Evolutionary conservation across 2,888 invertebrate genomes (phyloP).

Genomic region (Chloromyia formosa): DNA sequence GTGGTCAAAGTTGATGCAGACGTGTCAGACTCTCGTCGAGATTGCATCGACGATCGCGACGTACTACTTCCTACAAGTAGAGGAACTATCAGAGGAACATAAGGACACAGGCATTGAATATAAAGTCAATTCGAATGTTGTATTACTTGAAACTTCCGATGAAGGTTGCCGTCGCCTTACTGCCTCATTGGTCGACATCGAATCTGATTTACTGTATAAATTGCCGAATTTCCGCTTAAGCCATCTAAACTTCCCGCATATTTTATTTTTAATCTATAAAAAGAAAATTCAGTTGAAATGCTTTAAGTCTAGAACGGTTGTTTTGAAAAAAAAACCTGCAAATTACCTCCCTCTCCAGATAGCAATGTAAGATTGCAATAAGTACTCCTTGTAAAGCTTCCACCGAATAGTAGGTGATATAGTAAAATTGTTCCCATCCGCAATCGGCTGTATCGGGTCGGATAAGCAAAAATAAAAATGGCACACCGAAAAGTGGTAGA

Average conservation of each 20-base stretch:
- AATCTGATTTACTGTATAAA: neutral
- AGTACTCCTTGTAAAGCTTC: constrained; percentile 72
- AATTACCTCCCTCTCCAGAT: constrained; percentile 71
- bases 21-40: constrained; percentile 27
- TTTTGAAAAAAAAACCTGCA: neutral
- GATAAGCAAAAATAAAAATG: constrained; percentile 71
- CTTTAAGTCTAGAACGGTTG: neutral
- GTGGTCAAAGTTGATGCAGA: constrained; percentile 26
- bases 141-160: constrained; percentile 17
- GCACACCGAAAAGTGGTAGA: constrained; percentile 75
- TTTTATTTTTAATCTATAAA: constrained; percentile 24
- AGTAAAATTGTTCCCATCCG: constrained; percentile 68
- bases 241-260: neutral
- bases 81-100: neutral
- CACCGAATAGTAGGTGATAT: constrained; percentile 68
- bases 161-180: neutral
- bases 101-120: neutral
- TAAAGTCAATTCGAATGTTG: neutral
- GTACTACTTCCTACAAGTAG: constrained; percentile 29
- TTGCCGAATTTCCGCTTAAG: constrained; percentile 5
- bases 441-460: constrained; percentile 67
- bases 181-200: neutral
- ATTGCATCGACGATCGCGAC: constrained; percentile 21
- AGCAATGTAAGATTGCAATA: constrained; percentile 74
- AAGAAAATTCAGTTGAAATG: neutral